phyloP scores from a whole-genome alignment of 2,113 vertebrate genomes.

The Rhinichthys klamathensis region DNA sequence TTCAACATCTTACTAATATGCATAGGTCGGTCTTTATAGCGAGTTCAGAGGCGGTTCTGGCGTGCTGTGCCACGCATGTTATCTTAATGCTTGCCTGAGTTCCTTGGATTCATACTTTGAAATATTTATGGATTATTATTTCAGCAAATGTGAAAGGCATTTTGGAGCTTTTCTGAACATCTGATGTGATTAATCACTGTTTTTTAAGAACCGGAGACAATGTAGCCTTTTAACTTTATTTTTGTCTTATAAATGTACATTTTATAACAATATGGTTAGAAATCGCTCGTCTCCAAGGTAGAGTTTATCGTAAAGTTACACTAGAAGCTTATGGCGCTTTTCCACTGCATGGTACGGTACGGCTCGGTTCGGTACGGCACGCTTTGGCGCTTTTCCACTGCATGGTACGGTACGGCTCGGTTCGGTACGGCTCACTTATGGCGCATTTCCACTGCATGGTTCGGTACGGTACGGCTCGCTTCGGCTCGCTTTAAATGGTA shows the following conservation, averaged over 20 bases:
- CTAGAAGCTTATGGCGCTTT: no score
- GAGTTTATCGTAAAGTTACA: neutral
- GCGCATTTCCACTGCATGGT: no score
- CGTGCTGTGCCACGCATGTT: constrained; percentile 35
- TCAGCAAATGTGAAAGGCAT: constrained; percentile 37
- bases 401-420: no score
- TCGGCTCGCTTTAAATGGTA: no score
- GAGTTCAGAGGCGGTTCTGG: constrained; percentile 54
- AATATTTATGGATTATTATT: constrained; percentile 19
- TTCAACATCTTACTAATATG: constrained; percentile 62
- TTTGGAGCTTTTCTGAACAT: constrained; percentile 18
- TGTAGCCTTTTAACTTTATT: neutral
- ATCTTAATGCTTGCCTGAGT: constrained; percentile 20
- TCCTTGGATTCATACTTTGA: constrained; percentile 25
- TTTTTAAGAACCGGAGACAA: neutral
- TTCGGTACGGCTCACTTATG: no score
- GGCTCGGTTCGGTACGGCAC: no score
- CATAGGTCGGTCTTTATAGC: constrained; percentile 51
- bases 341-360: no score
- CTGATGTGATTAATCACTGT: neutral
- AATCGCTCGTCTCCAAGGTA: neutral
- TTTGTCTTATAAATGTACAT: neutral
- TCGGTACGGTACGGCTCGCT: no score
- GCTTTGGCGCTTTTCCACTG: no score
- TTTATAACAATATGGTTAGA: neutral